These are phyloP conservation scores for Penaeus chinensis DNA, from an alignment of 1,140 invertebrate genomes.

Conservation along the genomic window DNA sequence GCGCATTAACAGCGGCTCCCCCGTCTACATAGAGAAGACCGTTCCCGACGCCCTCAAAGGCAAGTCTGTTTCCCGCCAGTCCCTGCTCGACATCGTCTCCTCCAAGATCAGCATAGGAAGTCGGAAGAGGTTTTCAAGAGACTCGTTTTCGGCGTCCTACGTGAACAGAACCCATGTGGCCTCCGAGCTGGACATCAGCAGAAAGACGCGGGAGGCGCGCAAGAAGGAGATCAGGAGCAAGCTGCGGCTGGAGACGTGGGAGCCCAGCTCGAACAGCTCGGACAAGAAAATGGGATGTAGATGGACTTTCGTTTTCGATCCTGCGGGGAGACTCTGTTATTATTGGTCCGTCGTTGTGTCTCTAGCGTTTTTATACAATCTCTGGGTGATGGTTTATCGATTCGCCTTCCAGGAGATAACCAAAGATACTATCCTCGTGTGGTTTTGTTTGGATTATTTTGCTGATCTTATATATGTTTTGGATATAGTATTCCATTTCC, in stretches of 20 bases:
- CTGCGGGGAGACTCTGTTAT: conserved; percentile 85
- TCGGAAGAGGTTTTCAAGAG: conserved; percentile 76
- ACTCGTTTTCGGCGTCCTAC: conserved; percentile 80
- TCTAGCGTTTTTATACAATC: conserved; percentile 97
- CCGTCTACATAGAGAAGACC: conserved; percentile 65
- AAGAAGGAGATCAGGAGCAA: conserved; percentile 52
- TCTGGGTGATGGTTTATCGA: conserved; percentile 98
- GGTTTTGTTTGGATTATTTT: conserved; percentile 97
- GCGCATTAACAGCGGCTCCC: conserved; percentile 70
- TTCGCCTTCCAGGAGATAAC: conserved; percentile 92
- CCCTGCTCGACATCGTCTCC: conserved; percentile 77
- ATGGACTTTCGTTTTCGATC: conserved; percentile 92
- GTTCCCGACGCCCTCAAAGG: conserved; percentile 64
- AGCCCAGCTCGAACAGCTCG: conserved; percentile 66
- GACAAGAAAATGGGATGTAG: conserved; percentile 72
- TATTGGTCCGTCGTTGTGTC: conserved; percentile 98
- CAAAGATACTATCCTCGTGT: conserved; percentile 84
- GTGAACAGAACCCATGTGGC: conserved; percentile 74
- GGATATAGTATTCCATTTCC: conserved; percentile 97
- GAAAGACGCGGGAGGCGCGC: conserved; percentile 69
- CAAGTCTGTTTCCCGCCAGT: conserved; percentile 73
- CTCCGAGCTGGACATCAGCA: conserved; percentile 80
- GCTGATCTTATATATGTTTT: conserved; percentile 95
- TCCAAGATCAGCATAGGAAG: conserved; percentile 75
- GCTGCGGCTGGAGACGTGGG: conserved; percentile 70